Base-by-base conservation (phyloP, 2,888 invertebrate genomes). In the Tinea trinotella region DNA sequence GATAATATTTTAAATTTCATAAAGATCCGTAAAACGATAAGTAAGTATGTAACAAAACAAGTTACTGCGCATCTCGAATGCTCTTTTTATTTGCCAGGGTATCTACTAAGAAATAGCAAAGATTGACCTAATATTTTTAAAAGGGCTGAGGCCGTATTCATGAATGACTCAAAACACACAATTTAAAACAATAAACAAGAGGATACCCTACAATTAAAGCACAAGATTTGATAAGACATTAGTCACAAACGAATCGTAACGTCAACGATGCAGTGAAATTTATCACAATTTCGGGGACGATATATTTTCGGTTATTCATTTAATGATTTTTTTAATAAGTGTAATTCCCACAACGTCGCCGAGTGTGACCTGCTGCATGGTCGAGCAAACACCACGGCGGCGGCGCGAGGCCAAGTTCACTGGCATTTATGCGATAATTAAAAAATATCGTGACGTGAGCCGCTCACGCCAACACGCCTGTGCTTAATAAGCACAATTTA, bases 341-440 rank as follows among this genome's bases (percentile, higher is more conserved):
- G 3, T 34, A 22, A 30, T 55, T 55, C 55, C 53, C 53, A 55
- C 52, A 52, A 18, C 54, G 77, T 74, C 76, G 76, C 75, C 72
- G 75, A 73, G 74, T 78, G 72, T 73, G 81, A 82, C 83, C 83
- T 67, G 54, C 64, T 66, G 66, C 74, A 71, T 70, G 76, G 67
- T 67, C 63, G 67, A 72, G 71, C 69, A 74, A 64, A 64, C 40
- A 69, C 71, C 69, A 68, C 75, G 73, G 65, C 74, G 74, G 78
- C 81, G 78, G 83, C 84, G 65, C 74, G 74, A 79, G 81, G 78
- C 84, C 84, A 85, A 83, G 84, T 84, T 85, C 84, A 85, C 79
- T 84, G 84, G 84, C 85, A 85, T 84, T 84, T 82, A 78, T 70
- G 74, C 80, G 80, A 81, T 84, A 84, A 85, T 84, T 84, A 84